Base-by-base conservation (phyloP, 1,140 invertebrate genomes). In the Cydia pomonella region DNA sequence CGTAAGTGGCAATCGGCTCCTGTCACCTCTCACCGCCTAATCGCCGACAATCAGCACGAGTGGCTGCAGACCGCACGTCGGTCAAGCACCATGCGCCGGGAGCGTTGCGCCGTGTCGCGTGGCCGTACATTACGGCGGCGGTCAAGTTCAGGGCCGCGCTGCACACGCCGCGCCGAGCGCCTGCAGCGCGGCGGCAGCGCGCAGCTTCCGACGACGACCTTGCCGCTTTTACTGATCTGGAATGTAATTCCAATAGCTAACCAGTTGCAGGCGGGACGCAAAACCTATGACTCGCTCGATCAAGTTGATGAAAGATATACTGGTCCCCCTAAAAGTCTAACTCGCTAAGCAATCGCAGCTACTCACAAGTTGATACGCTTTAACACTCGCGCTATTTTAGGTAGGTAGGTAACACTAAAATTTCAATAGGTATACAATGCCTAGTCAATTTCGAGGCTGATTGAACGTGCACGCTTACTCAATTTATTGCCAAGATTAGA, bases 161-260 rank as follows among this genome's bases (percentile, higher is more conserved):
- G 2, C 53, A 9, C 41, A 44, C 41, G 41, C 47, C 16, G 16
- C 47, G 47, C 44, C 44, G 44, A 16, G 47, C n/a, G 47, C 16
- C 16, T 2, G 1, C 47, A 12, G 47, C 47, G 12, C 44, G 44
- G 13, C 18, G 6, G 59, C 59, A 27, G 21, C 59, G 59, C 59
- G 62, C 62, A 27, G 62, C 62, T 23, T 63, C 62, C 10, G n/a
- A 9, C 18, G 7, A 6, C 62, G 62, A 27, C 62, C 50, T 53
- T 53, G 50, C 5, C n/a, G 18, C 50, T 53, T 53, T 53, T 53
- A 53, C 50, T 53, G 50, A 53, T 53, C n/a, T 53, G 50, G 50
- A 16, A 44, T 44, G 41, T 44, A 3, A 44, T 44, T 44, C 12
- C 41, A 44, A 16, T 16, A 44, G 41, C 41, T 16, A 16, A 16